Percentiles rank a stretch among this genome's conserved stretches.
These are phyloP conservation scores for Umimayanthus chanpuru DNA, from an alignment of 92 coral and sea anemone species.

Conservation along the genomic window DNA sequence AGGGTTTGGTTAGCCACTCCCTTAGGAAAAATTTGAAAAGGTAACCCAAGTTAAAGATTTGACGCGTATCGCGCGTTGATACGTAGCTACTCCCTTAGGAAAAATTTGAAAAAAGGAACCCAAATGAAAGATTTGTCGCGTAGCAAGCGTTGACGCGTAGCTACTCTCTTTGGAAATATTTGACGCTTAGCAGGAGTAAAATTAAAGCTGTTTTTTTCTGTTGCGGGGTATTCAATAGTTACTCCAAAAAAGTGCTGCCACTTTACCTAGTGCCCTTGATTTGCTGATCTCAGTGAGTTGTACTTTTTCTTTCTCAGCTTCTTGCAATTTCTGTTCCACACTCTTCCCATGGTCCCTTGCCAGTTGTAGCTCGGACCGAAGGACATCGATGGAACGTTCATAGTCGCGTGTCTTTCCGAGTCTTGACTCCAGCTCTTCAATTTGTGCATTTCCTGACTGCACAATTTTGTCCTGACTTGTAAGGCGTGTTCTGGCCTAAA, in stretches of 20 bases:
- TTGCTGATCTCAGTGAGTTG: slow-evolving; percentile 14
- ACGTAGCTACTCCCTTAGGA: no score
- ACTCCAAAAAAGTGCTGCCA: not conserved
- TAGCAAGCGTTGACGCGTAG: no score
- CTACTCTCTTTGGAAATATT: no score
- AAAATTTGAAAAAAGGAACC: no score
- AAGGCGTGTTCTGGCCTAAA: slow-evolving; percentile 30
- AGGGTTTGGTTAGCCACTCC: no score
- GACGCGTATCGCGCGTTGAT: no score
- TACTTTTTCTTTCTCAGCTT: not conserved
- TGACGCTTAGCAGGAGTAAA: no score
- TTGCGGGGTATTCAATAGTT: not conserved
- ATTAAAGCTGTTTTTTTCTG: no score
- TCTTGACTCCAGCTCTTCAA: slow-evolving; percentile 11
- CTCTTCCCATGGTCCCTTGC: slow-evolving; percentile 34
- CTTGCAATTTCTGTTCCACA: slow-evolving; percentile 30
- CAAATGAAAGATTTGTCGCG: no score
- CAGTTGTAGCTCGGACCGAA: slow-evolving; percentile 32
- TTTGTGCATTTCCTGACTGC: slow-evolving; percentile 1
- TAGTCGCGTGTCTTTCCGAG: slow-evolving; percentile 35
- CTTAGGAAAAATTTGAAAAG: no score
- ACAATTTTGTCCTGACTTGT: not conserved
- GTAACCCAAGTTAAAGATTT: no score
- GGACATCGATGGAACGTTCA: slow-evolving; percentile 40
- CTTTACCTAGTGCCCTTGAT: slow-evolving; percentile 21